Percentiles rank a stretch among this genome's conserved stretches.
phyloP scores from a whole-genome alignment of 2,888 invertebrate species.

The Bombyx huttoni region DNA sequence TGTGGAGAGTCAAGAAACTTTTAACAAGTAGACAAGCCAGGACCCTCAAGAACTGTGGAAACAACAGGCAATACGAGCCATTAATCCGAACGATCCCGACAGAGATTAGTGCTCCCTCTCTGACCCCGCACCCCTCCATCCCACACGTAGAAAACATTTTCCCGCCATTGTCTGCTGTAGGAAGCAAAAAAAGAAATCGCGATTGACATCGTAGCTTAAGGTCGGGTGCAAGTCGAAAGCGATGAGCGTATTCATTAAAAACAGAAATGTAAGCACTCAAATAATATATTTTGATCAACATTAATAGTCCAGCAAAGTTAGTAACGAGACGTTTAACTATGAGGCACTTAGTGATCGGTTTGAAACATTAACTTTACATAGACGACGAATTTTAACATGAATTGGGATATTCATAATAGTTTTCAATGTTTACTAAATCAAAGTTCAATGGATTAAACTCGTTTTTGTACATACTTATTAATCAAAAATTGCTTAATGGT shows the following conservation, averaged over 20 bases:
- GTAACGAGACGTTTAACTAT: too few species aligned
- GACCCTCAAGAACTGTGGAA: constrained; percentile 56
- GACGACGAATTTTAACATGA: too few species aligned
- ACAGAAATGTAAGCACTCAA: too few species aligned
- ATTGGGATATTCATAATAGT: too few species aligned
- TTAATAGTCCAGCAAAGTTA: too few species aligned
- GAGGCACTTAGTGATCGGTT: too few species aligned
- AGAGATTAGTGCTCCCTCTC: constrained; percentile 62
- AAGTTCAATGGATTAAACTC: too few species aligned
- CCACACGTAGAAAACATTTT: constrained; percentile 59
- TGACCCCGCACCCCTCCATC: constrained; percentile 44
- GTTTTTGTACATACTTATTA: too few species aligned
- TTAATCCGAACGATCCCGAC: constrained; percentile 63
- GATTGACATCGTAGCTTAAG: constrained; percentile 52
- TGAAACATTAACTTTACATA: too few species aligned
- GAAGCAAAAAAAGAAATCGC: constrained; percentile 52
- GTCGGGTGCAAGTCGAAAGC: constrained; percentile 8
- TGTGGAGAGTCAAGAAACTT: constrained; percentile 24
- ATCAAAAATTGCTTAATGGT: too few species aligned
- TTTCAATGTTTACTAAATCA: too few species aligned
- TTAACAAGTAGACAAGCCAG: constrained; percentile 42
- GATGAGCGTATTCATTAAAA: constrained; percentile 1
- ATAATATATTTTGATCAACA: too few species aligned
- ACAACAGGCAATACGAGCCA: constrained; percentile 61
- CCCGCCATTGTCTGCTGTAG: constrained; percentile 58